Conservation (phyloP, 2,888 invertebrate genomes). For the Ophioninae sp. region DNA sequence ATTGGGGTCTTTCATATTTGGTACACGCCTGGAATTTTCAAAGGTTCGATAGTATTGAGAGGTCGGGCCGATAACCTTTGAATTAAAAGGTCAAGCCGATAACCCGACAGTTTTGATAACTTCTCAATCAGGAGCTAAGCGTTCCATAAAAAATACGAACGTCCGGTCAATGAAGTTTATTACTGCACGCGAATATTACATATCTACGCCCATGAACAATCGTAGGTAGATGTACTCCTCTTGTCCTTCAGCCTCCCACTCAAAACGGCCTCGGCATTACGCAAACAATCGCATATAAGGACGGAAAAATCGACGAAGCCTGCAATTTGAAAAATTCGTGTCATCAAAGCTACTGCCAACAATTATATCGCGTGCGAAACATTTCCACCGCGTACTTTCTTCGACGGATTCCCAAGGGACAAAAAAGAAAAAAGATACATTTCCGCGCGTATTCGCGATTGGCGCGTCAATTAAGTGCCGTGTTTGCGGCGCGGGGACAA, state of each 20-base stretch:
- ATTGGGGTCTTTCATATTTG: too few relatives aligned
- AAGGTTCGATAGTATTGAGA: too few relatives aligned
- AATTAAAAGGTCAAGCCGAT: too few relatives aligned
- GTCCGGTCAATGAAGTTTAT: too few relatives aligned
- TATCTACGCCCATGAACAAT: not conserved
- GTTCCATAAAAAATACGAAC: too few relatives aligned
- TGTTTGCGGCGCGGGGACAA: constrained; percentile 15
- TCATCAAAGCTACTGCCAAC: constrained; percentile 10
- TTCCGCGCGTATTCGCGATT: constrained; percentile 22
- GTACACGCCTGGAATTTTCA: too few relatives aligned
- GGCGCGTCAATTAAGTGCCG: constrained; percentile 45
- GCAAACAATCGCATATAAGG: constrained; percentile 13
- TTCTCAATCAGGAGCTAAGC: too few relatives aligned
- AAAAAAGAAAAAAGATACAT: constrained; percentile 28
- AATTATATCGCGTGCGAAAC: constrained; percentile 28
- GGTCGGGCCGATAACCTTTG: too few relatives aligned
- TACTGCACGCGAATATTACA: too few relatives aligned
- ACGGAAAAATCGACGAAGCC: constrained; percentile 27
- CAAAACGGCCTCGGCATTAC: constrained; percentile 36
- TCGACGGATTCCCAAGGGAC: constrained; percentile 17
- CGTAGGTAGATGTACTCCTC: not conserved
- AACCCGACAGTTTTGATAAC: too few relatives aligned
- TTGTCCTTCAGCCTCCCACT: constrained; percentile 18
- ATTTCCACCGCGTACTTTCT: constrained; percentile 11
- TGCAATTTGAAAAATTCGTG: constrained; percentile 25